Evolutionary conservation across 30 jellyfish, hydroid and myxozoan genomes (phyloP).

Genomic region (Pseudorhiza aurosa): DNA sequence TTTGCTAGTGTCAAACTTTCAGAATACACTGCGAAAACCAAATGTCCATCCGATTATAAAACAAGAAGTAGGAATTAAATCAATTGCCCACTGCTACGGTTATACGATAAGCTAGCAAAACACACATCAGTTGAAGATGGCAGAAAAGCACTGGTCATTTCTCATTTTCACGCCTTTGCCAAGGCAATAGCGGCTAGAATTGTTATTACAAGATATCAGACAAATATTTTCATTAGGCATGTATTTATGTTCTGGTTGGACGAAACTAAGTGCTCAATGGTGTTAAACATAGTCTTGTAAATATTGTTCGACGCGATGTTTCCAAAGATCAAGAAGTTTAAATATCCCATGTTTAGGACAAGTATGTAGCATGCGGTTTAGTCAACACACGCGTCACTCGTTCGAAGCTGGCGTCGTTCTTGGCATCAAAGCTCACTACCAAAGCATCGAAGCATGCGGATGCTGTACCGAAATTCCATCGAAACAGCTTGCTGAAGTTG

Average conservation of each 20-base stretch:
- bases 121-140: too few relatives aligned
- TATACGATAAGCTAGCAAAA: too few relatives aligned
- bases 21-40: constrained; percentile 47
- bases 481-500: too few relatives aligned
- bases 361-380: constrained; percentile 21
- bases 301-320: constrained; percentile 62
- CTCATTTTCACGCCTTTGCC: too few relatives aligned
- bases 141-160: too few relatives aligned
- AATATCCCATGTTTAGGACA: constrained; percentile 46
- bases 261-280: constrained; percentile 60
- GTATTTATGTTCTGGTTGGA: constrained; percentile 41
- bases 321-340: constrained; percentile 67
- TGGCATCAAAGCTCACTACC: too few relatives aligned
- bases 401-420: neutral
- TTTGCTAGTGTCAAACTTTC: constrained; percentile 77
- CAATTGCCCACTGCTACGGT: constrained; percentile 38
- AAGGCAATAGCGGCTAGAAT: too few relatives aligned
- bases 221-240: constrained; percentile 37
- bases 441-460: too few relatives aligned
- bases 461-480: too few relatives aligned
- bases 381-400: neutral
- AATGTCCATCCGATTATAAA: constrained; percentile 44
- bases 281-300: constrained; percentile 54
- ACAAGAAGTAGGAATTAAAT: constrained; percentile 20
- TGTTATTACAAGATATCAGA: neutral